Conservation (phyloP, 1,140 invertebrate species). For the Neodiprion lecontei region DNA sequence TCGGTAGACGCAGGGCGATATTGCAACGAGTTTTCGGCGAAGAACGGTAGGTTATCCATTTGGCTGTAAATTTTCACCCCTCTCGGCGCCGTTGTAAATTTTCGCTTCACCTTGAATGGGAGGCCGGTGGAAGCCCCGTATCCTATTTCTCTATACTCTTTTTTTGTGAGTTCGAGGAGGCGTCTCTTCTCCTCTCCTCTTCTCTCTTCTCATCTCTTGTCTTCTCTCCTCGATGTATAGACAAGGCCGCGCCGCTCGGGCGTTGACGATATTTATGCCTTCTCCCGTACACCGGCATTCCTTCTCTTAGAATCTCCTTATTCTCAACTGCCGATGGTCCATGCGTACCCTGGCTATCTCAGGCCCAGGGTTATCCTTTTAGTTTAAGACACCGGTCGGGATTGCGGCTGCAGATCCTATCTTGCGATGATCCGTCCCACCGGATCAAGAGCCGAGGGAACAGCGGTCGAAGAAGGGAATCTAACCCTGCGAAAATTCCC, state of each 20-base stretch:
- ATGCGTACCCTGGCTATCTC: neutral
- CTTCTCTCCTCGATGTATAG: neutral
- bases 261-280: conserved; percentile 42
- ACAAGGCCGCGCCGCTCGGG: conserved; percentile 24
- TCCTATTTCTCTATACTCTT: neutral
- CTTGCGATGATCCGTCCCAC: neutral
- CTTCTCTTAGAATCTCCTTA: neutral
- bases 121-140: conserved; percentile 31
- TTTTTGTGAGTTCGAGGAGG: neutral
- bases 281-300: neutral
- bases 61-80: conserved; percentile 53
- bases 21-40: neutral
- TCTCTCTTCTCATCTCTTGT: neutral
- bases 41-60: conserved; percentile 5
- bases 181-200: neutral
- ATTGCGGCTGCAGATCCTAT: neutral
- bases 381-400: neutral
- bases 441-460: too few species aligned
- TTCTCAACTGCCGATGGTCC: neutral
- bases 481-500: too few species aligned
- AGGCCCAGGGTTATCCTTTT: neutral
- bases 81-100: conserved; percentile 46
- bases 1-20: neutral
- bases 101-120: conserved; percentile 35
- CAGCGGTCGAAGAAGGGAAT: too few species aligned